These are phyloP conservation scores for Siphlonurus alternatus DNA, from an alignment of 2,888 invertebrate species.

Conservation along the genomic window DNA sequence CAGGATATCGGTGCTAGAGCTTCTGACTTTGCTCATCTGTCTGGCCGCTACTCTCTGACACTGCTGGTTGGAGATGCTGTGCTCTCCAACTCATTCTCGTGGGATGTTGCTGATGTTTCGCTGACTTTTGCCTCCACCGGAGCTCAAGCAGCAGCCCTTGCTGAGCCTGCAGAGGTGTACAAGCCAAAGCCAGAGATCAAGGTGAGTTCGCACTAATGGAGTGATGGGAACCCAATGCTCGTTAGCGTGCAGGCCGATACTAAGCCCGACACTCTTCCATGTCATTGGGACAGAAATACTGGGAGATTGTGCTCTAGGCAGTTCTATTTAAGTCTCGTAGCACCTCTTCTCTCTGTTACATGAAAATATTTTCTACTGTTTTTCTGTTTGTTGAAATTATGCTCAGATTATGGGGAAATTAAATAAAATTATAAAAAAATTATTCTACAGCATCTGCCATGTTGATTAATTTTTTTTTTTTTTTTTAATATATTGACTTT, in stretches of 20 bases:
- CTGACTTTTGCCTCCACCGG: conserved; percentile 47
- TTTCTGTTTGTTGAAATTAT: too few relatives aligned
- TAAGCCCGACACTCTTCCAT: too few relatives aligned
- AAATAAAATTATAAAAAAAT: too few relatives aligned
- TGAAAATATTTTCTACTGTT: too few relatives aligned
- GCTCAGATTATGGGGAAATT: too few relatives aligned
- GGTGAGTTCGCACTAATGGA: conserved; percentile 29
- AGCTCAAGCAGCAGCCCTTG: conserved; percentile 20
- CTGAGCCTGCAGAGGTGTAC: conserved; percentile 24
- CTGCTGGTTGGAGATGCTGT: conserved; percentile 84
- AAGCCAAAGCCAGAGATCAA: conserved; percentile 40
- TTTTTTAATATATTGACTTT: too few relatives aligned
- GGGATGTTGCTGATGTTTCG: conserved; percentile 63
- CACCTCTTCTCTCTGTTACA: too few relatives aligned
- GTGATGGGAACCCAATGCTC: background rate
- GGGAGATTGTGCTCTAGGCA: too few relatives aligned
- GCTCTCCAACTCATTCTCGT: conserved; percentile 74
- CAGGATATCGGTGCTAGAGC: conserved; percentile 63
- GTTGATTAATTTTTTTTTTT: too few relatives aligned
- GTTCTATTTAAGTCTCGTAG: too few relatives aligned
- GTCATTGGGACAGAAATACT: too few relatives aligned
- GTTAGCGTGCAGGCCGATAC: background rate
- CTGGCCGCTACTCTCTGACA: conserved; percentile 65
- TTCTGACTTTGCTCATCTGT: conserved; percentile 55
- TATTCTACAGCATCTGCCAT: too few relatives aligned